These are phyloP conservation scores for Laticauda colubrina DNA, from an alignment of 2,113 vertebrate species.

Conservation along the genomic window DNA sequence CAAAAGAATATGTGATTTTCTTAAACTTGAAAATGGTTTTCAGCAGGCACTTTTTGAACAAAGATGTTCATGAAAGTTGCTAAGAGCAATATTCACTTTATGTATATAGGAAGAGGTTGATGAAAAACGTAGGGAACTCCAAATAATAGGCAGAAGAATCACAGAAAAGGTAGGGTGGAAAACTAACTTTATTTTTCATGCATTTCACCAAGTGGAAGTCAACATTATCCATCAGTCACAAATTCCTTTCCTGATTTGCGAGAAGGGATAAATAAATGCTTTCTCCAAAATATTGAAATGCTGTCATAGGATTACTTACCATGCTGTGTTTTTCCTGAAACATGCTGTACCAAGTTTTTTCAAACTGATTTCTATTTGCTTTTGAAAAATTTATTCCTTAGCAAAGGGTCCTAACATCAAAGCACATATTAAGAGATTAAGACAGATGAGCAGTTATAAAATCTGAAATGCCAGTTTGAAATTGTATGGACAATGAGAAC, in stretches of 20 bases:
- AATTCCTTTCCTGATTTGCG: background rate
- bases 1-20: background rate
- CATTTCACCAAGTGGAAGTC: background rate
- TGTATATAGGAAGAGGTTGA: background rate
- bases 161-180: background rate
- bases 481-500: background rate
- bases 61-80: background rate
- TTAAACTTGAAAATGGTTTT: background rate
- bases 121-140: background rate
- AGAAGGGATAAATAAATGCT: background rate
- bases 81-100: background rate
- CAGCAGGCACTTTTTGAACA: background rate
- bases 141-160: background rate
- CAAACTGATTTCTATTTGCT: background rate
- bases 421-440: background rate
- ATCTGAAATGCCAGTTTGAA: background rate
- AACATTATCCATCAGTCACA: background rate
- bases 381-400: background rate
- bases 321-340: background rate
- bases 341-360: background rate
- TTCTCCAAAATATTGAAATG: background rate
- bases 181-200: conserved; percentile 7
- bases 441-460: background rate
- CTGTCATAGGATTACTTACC: background rate
- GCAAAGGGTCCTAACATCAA: background rate